Evolutionary conservation across 2,113 vertebrate species (phyloP).

Genomic region (Oncorhynchus nerka): DNA sequence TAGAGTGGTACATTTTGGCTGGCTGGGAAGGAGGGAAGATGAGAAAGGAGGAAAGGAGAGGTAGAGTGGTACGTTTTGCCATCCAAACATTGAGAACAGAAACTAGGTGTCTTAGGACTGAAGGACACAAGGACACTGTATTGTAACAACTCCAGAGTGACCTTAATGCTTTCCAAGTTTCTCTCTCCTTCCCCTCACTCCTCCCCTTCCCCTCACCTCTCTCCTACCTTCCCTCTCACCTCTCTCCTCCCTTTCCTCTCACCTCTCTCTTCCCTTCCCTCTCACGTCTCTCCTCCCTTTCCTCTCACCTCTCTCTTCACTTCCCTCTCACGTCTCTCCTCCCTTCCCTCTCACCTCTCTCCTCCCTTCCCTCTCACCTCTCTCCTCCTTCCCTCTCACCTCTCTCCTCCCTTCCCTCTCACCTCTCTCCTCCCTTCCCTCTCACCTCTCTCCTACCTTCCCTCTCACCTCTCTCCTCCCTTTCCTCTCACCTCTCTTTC

Average conservation of each 20-base stretch:
- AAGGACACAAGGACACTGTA: conserved; percentile 18
- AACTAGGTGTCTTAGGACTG: conserved; percentile 24
- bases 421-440: no score
- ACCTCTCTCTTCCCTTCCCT: background rate
- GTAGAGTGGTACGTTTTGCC: conserved; percentile 15
- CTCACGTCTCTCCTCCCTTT: background rate
- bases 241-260: background rate
- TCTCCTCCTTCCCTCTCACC: no score
- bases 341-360: background rate
- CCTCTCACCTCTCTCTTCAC: background rate
- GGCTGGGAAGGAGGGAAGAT: conserved; percentile 32
- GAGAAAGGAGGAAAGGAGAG: conserved; percentile 4
- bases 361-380: no score
- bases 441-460: no score
- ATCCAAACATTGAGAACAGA: conserved; percentile 16
- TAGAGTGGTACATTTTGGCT: conserved; percentile 12
- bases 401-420: no score
- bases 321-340: background rate
- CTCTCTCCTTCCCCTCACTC: conserved; percentile 9
- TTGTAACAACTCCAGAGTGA: conserved; percentile 2
- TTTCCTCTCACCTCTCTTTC: no score
- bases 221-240: background rate
- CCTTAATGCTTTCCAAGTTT: conserved; percentile 38
- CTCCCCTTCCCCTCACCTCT: background rate
- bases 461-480: no score